A percentile compares a stretch with the other conserved stretches of the same genome.
These are phyloP conservation scores for Sipha flava DNA, from an alignment of 1,140 invertebrate genomes.

Conservation along the genomic window DNA sequence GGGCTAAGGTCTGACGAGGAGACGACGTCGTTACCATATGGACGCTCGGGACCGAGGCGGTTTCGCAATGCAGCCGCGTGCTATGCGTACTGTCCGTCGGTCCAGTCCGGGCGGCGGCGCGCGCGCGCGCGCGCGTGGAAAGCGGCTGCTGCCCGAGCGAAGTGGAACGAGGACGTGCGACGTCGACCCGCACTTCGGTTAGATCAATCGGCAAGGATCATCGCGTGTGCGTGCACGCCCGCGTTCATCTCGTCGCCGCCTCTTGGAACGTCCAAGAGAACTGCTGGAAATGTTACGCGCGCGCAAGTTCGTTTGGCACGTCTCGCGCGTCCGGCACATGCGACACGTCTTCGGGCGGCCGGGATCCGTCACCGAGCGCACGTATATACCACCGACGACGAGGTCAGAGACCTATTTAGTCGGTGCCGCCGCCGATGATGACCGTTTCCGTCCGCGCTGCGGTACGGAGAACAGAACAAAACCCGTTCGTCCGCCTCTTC, in stretches of 20 bases:
- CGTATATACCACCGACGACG: neutral
- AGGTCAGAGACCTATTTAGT: conserved; percentile 1
- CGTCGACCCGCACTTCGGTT: neutral
- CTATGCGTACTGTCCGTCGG: no score
- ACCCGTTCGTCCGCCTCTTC: neutral
- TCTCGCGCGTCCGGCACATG: no score
- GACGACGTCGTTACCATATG: no score
- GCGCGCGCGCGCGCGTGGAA: no score
- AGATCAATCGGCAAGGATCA: neutral
- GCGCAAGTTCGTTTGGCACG: no score
- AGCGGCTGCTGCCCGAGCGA: neutral
- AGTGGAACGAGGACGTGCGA: neutral
- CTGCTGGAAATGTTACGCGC: no score
- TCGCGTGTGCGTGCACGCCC: neutral
- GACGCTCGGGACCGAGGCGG: no score
- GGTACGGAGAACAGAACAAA: no score
- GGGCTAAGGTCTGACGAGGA: no score
- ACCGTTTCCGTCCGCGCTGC: neutral
- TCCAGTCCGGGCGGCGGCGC: no score
- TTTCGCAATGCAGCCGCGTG: no score
- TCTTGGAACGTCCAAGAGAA: no score
- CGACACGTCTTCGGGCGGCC: neutral
- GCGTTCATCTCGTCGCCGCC: neutral
- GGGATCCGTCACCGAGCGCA: neutral
- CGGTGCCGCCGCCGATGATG: neutral